Evolutionary conservation across 2,113 vertebrate genomes (phyloP), one percentile per base, ranked within the genome.

Genomic region (Thoracochromis brauschi): DNA sequence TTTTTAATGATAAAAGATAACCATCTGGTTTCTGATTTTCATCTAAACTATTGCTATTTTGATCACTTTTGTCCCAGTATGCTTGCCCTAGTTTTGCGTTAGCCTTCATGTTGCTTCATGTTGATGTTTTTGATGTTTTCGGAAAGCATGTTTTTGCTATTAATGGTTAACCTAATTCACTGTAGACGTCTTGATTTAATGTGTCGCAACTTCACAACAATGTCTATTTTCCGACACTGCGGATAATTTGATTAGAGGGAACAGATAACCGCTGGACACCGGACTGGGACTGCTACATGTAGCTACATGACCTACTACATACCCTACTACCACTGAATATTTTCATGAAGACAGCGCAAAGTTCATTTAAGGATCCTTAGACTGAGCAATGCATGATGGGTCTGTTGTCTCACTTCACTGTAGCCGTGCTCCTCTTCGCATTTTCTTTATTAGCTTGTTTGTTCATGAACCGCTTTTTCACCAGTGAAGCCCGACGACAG

Each of bases 31-130:
- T 63, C 58, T 35, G 17, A 33, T 33, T 33, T 63, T 63, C 17
- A 35, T 63, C 31, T 63, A 63, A 63, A 63, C 31, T 63, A 63
- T 54, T 55, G 10, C 4, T 5, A 7, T 31, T 68, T 63, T 40
- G 6, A 51, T 5, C 17, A 19, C 9, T 85, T 92, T 81, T 92
- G 92, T 83, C 89, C 86, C 2, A 40, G 1, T 57, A 5, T 3
- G 71, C 79, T 91, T 89, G 78, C 92, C 90, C 1, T 94, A 92
- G 24, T 86, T 4, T 57, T 58, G 16, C 2, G 5, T 84, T 54
- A 33, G 7, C 81, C 1, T 54, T 6, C 4, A 2, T 31, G 45
- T 14, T n/a, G 12, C 8, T 49, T 5, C 8, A 14, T 11, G 10
- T 58, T 60, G 33, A 1, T 16, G 9, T 8, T 16, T 13, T 58